Percentiles rank a stretch among this genome's conserved stretches.
Conservation (phyloP, 2,113 vertebrate species). For the Tyrannus savana region DNA sequence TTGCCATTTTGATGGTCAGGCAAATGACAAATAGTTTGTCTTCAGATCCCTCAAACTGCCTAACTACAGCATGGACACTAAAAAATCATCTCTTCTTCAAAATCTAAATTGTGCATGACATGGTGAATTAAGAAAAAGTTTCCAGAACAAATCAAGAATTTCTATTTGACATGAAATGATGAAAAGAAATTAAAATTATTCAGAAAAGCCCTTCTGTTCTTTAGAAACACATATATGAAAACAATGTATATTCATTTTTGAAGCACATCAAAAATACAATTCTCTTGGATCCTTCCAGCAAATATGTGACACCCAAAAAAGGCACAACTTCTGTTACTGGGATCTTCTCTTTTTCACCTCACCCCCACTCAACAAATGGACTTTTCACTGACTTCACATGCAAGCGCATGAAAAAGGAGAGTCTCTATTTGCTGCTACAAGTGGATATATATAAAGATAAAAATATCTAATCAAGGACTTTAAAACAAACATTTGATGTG, state of each 20-base stretch:
- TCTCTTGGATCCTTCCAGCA: not conserved
- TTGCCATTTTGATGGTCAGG: not conserved
- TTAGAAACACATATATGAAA: not conserved
- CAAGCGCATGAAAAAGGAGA: not conserved
- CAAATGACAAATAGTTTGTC: not conserved
- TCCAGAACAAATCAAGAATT: not conserved
- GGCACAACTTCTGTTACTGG: not conserved
- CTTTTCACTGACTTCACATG: not conserved
- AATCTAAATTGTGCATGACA: not conserved
- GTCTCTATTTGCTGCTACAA: not conserved
- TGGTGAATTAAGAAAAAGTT: not conserved
- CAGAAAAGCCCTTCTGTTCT: not conserved
- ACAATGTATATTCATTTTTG: not conserved
- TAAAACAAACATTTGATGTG: not conserved
- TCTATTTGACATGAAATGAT: not conserved
- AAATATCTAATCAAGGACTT: not conserved
- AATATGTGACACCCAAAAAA: not conserved
- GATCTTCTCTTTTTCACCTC: not conserved
- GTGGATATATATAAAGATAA: not conserved
- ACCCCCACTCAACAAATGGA: not conserved
- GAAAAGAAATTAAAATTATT: not conserved
- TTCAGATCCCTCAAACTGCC: not conserved
- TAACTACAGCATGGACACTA: accelerated
- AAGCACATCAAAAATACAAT: not conserved
- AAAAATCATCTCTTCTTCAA: not conserved